A percentile compares a stretch with the other conserved stretches of the same genome.
Evolutionary conservation across 1,140 invertebrate species (phyloP).

Genomic region (Caenorhabditis tropicalis): DNA sequence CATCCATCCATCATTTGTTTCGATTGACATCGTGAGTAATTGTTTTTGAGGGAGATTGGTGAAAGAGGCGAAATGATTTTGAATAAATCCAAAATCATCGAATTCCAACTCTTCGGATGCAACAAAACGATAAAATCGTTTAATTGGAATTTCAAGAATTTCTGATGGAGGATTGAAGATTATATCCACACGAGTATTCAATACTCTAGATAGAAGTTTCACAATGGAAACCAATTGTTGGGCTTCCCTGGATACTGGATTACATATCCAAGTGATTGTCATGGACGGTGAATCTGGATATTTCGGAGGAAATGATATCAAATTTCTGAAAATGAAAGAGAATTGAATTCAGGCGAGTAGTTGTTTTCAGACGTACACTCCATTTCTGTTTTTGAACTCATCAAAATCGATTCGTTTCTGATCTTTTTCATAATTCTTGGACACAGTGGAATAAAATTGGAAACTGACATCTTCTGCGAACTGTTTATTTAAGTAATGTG

Average conservation of each 20-base stretch:
- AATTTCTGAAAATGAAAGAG: not conserved
- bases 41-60: constrained; percentile 86
- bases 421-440: not conserved
- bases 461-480: not conserved
- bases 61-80: constrained; percentile 75
- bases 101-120: constrained; percentile 88
- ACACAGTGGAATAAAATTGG: not conserved
- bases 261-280: not conserved
- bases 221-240: not conserved
- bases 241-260: not conserved
- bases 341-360: not conserved
- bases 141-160: constrained; percentile 96
- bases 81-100: constrained; percentile 75
- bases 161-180: constrained; percentile 92
- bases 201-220: not conserved
- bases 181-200: constrained; percentile 73
- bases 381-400: not conserved
- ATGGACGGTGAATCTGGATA: not conserved
- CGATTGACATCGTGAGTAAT: constrained; percentile 90
- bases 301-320: not conserved
- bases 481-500: not conserved
- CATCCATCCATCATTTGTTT: constrained; percentile 96
- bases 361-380: not conserved
- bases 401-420: not conserved
- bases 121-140: constrained; percentile 95